Base-by-base conservation (phyloP, 2,888 invertebrate genomes). In the Terebella lapidaria region DNA sequence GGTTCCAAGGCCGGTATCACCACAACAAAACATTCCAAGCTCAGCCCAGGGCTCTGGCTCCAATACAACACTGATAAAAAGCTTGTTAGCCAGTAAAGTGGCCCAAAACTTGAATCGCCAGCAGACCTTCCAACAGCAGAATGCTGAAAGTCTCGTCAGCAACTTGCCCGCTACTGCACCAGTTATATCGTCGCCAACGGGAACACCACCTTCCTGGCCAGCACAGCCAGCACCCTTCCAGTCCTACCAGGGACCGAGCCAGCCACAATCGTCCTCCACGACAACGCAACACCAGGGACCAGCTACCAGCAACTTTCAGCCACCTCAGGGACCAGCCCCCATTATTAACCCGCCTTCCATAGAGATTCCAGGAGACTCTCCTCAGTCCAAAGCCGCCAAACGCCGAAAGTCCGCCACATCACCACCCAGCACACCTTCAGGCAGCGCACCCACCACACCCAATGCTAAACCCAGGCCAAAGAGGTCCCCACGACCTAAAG, bases 1-100 rank as follows among this genome's bases (percentile, higher is more conserved):
- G n/a, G 29, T 24, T n/a, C 27, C 53, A n/a, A 25, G 18, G 22
- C n/a, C 5, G 2, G 45, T 3, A 18, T 4, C 24, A 22, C 42
- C 15, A 18, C 35, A 56, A 10, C 54, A 3, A 5, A 26, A n/a
- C n/a, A n/a, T n/a, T n/a, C 28, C 18, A 1, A 2, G 24, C 46
- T 20, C n/a, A 20, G 45, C 42, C 10, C 22, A 42, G 4, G 5
- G 18, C 49, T 20, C 49, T 22, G 56, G 25, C 57, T 22, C 54
- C 18, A 73, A 76, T 45, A 69, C 91, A 57, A 91, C 92, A 62
- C 85, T 94, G 71, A 94, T 94, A 80, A 94, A 94, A 83, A 93
- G 91, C 83, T 86, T 95, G 70, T 84, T 95, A 81, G 94, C 94
- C 72, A 92, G 90, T 83, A 95, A 94, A 88, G 67, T 78, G 25